Conservation (phyloP, 2,888 invertebrate species). For the Tetanocera ferruginea region DNA sequence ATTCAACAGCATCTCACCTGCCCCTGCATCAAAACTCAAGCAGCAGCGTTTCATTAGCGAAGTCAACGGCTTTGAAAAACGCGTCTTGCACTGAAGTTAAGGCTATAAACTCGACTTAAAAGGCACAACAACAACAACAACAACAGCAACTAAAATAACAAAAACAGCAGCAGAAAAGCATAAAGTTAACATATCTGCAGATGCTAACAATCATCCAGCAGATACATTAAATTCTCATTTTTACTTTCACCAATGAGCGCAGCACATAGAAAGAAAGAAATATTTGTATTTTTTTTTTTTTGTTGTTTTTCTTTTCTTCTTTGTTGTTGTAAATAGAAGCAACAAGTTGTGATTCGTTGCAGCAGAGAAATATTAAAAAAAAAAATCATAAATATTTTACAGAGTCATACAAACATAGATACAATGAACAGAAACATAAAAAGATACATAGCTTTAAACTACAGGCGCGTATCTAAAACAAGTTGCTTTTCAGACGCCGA, state of each 20-base stretch:
- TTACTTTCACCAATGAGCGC: slow-evolving; percentile 34
- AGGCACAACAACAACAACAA: neutral
- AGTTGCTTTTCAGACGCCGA: slow-evolving; percentile 36
- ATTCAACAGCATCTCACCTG: too few species aligned
- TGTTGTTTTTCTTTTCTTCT: neutral
- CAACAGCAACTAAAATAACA: slow-evolving; percentile 5
- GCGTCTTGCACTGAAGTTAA: neutral
- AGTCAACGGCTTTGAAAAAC: slow-evolving; percentile 25
- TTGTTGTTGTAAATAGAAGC: neutral
- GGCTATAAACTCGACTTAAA: neutral
- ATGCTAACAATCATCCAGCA: slow-evolving; percentile 13
- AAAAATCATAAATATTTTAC: neutral
- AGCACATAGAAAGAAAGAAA: neutral
- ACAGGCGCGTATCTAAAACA: slow-evolving; percentile 11
- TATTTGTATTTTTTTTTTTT: neutral
- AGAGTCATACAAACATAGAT: slow-evolving; percentile 14
- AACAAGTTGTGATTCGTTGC: slow-evolving; percentile 12
- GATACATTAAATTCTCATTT: slow-evolving; percentile 39
- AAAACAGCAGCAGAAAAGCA: slow-evolving; percentile 11
- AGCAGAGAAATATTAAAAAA: too few species aligned
- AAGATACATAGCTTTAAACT: neutral
- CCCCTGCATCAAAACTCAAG: too few species aligned
- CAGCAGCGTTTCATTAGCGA: slow-evolving; percentile 42
- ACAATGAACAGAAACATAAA: neutral
- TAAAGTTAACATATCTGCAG: slow-evolving; percentile 17